Evolutionary conservation across 2,113 vertebrate species (phyloP).

Genomic region (Barnardius zonarius): DNA sequence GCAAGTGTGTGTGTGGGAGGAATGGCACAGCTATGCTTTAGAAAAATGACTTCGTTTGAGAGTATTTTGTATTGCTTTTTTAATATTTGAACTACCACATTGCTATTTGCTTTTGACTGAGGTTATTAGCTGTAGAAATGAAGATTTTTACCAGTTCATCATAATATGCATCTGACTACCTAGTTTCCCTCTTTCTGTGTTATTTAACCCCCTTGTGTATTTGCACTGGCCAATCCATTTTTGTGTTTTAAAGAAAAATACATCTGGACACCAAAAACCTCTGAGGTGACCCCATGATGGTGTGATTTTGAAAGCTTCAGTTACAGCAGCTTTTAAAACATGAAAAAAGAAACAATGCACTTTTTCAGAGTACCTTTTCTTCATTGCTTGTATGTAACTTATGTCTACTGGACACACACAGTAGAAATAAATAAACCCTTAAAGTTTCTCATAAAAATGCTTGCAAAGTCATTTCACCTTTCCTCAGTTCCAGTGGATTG

Average conservation of each 20-base stretch:
- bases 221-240: background rate
- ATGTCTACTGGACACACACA: background rate
- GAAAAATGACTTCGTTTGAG: constrained; percentile 45
- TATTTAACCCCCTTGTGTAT: background rate
- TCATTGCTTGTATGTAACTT: background rate
- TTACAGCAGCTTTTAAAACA: background rate
- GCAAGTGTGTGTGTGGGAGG: constrained; percentile 48
- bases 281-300: background rate
- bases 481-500: background rate
- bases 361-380: background rate
- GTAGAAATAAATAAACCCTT: background rate
- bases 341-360: background rate
- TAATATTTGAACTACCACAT: constrained; percentile 50
- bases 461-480: background rate
- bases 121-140: background rate
- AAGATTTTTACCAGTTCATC: constrained; percentile 50
- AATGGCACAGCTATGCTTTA: constrained; percentile 50
- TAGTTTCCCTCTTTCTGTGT: background rate
- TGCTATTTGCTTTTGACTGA: constrained; percentile 46
- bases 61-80: constrained; percentile 40
- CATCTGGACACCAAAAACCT: background rate
- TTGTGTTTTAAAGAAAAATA: background rate
- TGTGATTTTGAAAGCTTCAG: background rate
- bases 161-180: constrained; percentile 33
- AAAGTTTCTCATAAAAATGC: background rate